These are phyloP conservation scores for Papilio polyxenes DNA, from an alignment of 1,140 invertebrate species.

Conservation along the genomic window DNA sequence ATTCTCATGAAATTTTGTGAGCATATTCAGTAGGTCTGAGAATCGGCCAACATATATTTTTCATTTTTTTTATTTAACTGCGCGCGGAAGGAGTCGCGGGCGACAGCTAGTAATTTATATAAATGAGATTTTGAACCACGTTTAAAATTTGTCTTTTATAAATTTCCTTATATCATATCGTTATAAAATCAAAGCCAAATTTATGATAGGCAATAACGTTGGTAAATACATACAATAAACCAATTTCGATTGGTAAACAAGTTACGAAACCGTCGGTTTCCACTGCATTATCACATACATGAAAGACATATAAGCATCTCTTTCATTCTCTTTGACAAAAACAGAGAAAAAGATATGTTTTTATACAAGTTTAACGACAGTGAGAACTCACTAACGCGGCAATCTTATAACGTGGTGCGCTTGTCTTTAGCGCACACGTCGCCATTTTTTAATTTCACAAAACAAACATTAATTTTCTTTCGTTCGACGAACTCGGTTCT, in stretches of 20 bases:
- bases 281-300: not conserved
- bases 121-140: not conserved
- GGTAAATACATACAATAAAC: conserved; percentile 45
- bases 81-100: no score
- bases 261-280: conserved; percentile 39
- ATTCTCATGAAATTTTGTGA: no score
- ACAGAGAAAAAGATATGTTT: not conserved
- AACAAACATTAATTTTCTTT: conserved; percentile 71
- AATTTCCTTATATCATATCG: not conserved
- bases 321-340: not conserved
- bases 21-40: no score
- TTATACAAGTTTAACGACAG: not conserved
- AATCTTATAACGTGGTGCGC: conserved; percentile 34
- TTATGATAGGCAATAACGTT: conserved; percentile 21
- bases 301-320: no score
- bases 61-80: no score
- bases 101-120: no score
- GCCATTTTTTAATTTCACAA: conserved; percentile 68
- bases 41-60: no score
- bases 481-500: conserved; percentile 51
- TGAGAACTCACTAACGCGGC: not conserved
- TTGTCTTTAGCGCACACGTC: conserved; percentile 50
- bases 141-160: not conserved
- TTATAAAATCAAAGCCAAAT: conserved; percentile 15
- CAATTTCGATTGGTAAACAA: conserved; percentile 56